Evolutionary conservation across 2,113 vertebrate species (phyloP).

Genomic region (Pipra filicauda): DNA sequence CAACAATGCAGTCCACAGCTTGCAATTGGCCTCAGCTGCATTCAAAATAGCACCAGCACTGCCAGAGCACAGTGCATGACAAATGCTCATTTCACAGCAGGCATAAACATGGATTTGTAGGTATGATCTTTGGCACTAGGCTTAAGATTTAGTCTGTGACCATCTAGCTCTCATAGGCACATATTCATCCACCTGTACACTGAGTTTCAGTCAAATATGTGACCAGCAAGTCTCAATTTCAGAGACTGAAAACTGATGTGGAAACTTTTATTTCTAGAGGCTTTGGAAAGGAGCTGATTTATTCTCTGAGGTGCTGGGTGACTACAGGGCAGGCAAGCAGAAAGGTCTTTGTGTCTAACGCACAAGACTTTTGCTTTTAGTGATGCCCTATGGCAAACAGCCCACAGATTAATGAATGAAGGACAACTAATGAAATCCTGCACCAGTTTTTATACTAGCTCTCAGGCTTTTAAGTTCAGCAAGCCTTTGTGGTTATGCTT

Average conservation of each 20-base stretch:
- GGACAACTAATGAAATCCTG: not conserved
- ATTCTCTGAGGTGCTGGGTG: not conserved
- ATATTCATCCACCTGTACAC: not conserved
- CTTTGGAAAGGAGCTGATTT: not conserved
- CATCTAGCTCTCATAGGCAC: not conserved
- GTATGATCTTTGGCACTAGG: not conserved
- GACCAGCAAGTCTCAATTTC: not conserved
- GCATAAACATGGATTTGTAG: not conserved
- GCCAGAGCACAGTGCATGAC: not conserved
- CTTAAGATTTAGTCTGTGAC: not conserved
- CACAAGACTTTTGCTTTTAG: not conserved
- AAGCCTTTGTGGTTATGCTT: not conserved
- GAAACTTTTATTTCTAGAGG: not conserved
- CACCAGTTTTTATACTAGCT: not conserved
- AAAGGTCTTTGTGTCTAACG: not conserved
- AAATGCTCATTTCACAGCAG: not conserved
- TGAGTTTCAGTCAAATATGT: not conserved
- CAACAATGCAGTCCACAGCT: not conserved
- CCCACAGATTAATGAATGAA: not conserved
- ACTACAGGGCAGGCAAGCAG: not conserved
- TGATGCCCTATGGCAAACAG: not conserved
- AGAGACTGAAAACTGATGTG: not conserved
- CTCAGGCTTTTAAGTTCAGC: not conserved
- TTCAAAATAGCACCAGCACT: not conserved
- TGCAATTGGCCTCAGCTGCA: not conserved